These are phyloP conservation scores for Oreamnos americanus DNA, from an alignment of 2,113 vertebrate species.

Conservation along the genomic window DNA sequence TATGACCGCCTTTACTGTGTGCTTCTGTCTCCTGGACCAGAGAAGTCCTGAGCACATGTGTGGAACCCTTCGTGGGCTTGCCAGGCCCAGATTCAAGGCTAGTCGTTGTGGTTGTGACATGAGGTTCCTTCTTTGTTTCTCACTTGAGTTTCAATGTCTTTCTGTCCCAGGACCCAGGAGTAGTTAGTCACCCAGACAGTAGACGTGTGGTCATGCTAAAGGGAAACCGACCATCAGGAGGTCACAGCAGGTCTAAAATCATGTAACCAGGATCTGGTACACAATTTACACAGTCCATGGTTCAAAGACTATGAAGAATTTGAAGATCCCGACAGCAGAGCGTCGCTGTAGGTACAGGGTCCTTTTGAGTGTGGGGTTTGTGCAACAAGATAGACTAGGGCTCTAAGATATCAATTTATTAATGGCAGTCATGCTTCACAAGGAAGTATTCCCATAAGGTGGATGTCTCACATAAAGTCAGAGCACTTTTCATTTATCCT, in stretches of 20 bases:
- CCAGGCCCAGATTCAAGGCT: neutral
- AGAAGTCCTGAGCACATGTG: no score
- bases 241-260: neutral
- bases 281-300: neutral
- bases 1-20: fast-evolving
- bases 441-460: no score
- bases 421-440: neutral
- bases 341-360: fast-evolving
- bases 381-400: neutral
- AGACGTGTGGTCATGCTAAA: neutral
- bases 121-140: neutral
- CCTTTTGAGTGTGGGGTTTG: neutral
- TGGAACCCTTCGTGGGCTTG: fast-evolving
- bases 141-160: neutral
- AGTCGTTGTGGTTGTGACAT: fast-evolving
- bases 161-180: neutral
- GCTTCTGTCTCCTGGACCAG: neutral
- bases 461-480: neutral
- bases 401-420: neutral
- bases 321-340: neutral
- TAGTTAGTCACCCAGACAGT: neutral
- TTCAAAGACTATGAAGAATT: neutral
- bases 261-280: neutral
- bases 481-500: neutral
- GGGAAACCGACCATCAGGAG: neutral